Conservation (phyloP, 2,888 invertebrate species). For the Pelosia muscerda region DNA sequence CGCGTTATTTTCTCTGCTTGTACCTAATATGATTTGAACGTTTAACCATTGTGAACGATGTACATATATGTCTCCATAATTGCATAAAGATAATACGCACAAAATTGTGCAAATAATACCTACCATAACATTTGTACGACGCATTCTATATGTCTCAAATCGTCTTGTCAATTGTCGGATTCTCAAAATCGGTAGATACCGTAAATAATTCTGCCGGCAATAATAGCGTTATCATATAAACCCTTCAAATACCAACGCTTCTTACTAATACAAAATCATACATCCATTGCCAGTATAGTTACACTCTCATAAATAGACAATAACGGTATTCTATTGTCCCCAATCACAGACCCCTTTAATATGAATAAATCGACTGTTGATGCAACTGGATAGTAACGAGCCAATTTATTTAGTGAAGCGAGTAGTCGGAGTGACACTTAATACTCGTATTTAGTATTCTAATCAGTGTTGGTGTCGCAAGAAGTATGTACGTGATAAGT, state of each 20-base stretch:
- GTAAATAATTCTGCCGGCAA: neutral
- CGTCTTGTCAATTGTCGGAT: no score
- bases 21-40: no score
- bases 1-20: no score
- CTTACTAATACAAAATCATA: neutral
- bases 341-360: slow-evolving; percentile 44
- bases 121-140: no score
- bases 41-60: no score
- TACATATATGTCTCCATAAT: no score
- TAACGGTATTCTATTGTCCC: slow-evolving; percentile 30
- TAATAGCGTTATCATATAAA: neutral
- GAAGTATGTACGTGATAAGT: slow-evolving; percentile 39
- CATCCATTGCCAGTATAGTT: neutral
- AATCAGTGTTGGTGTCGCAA: slow-evolving; percentile 38
- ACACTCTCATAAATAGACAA: slow-evolving; percentile 17
- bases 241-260: neutral
- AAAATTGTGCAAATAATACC: no score
- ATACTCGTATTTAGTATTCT: slow-evolving; percentile 51
- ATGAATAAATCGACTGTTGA: slow-evolving; percentile 41
- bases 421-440: slow-evolving; percentile 42
- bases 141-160: no score
- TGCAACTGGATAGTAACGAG: slow-evolving; percentile 45
- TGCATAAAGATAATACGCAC: no score
- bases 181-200: no score
- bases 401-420: slow-evolving; percentile 42